A percentile compares a stretch with the other conserved stretches of the same genome.
Evolutionary conservation across 2,113 vertebrate genomes (phyloP).

Genomic region (Tylochromis polylepis): DNA sequence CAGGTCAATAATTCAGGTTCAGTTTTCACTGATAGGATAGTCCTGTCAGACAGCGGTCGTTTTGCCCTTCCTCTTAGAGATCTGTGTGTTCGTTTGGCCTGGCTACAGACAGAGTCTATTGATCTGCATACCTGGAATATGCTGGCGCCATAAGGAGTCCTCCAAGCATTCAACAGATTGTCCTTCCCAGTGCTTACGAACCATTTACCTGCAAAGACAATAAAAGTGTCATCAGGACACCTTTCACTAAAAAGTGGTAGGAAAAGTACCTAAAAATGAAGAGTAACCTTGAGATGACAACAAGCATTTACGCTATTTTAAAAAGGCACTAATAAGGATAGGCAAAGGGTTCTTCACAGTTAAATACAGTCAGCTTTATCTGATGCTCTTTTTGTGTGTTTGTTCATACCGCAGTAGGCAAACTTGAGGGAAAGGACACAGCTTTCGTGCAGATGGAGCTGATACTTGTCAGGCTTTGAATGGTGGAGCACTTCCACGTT

Average conservation of each 20-base stretch:
- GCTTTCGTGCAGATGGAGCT: constrained; percentile 97
- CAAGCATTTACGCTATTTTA: neutral
- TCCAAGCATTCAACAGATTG: constrained; percentile 98
- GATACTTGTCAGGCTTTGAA: constrained; percentile 94
- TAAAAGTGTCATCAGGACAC: neutral
- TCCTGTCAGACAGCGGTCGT: constrained; percentile 65
- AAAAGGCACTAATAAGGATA: neutral
- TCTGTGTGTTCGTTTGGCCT: constrained; percentile 38
- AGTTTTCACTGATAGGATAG: constrained; percentile 68
- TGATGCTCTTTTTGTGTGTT: neutral
- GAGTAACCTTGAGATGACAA: neutral
- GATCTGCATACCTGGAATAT: constrained; percentile 92
- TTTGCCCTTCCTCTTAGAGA: constrained; percentile 59
- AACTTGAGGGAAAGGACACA: constrained; percentile 97
- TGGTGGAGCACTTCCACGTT: constrained; percentile 94
- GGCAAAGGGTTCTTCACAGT: neutral
- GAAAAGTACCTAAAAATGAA: neutral
- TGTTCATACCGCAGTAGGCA: constrained; percentile 87
- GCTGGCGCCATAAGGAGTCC: constrained; percentile 97
- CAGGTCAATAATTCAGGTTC: constrained; percentile 66
- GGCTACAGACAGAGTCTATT: constrained; percentile 62
- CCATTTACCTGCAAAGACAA: constrained; percentile 83
- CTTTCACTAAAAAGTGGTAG: neutral
- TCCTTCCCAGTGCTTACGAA: constrained; percentile 98
- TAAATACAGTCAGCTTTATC: neutral